Evolutionary conservation across 2,113 vertebrate genomes (phyloP).

Genomic region (Menura novaehollandiae): DNA sequence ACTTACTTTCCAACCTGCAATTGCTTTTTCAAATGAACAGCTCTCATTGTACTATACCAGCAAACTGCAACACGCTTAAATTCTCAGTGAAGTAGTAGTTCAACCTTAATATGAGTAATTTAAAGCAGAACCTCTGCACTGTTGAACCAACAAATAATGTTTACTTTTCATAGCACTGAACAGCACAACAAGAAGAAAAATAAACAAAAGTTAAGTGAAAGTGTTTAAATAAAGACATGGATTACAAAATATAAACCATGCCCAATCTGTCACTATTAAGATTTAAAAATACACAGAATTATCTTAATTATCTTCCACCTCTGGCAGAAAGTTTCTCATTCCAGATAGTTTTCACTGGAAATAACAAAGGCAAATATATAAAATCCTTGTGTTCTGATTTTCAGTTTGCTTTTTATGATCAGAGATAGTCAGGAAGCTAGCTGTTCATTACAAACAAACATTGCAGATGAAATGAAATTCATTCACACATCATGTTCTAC

Average conservation of each 20-base stretch:
- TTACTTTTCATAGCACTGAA: background rate
- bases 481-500: background rate
- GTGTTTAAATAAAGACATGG: background rate
- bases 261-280: background rate
- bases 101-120: background rate
- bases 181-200: background rate
- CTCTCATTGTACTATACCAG: background rate
- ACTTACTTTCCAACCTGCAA: conserved; percentile 67
- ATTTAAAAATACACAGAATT: background rate
- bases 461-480: conserved; percentile 66
- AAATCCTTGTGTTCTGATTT: background rate
- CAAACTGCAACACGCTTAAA: background rate
- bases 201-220: background rate
- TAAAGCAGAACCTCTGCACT: background rate
- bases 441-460: conserved; percentile 73
- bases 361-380: background rate
- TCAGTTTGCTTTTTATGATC: background rate
- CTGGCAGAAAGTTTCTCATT: background rate
- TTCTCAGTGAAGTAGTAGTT: background rate
- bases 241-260: background rate
- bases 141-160: background rate
- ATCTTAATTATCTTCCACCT: background rate
- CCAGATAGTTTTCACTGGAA: background rate
- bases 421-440: background rate
- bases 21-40: conserved; percentile 74